A percentile compares a stretch with the other conserved stretches of the same genome.
Evolutionary conservation across 2,113 vertebrate species (phyloP).

Genomic region (Arenaria interpres): DNA sequence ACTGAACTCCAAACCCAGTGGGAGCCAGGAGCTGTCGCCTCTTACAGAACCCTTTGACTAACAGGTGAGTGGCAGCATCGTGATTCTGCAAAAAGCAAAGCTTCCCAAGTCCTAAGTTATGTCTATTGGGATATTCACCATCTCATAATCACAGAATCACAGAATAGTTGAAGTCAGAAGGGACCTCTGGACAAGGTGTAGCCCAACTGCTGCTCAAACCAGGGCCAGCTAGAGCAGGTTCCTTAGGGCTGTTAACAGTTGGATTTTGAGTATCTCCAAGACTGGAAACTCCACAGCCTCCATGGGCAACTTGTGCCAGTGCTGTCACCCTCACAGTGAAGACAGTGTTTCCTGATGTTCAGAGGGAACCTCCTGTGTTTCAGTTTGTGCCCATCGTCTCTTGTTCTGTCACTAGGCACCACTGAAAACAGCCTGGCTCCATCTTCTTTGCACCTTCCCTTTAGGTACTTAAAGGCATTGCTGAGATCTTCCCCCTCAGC

Average conservation of each 20-base stretch:
- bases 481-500: too few species aligned
- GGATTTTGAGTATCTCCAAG: background rate
- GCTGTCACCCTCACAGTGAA: background rate
- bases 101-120: background rate
- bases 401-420: background rate
- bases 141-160: background rate
- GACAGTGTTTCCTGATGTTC: background rate
- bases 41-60: background rate
- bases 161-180: background rate
- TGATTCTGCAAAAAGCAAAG: background rate
- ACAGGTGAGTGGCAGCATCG: background rate
- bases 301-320: background rate
- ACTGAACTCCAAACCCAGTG: background rate
- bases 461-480: background rate
- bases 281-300: background rate
- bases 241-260: background rate
- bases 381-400: background rate
- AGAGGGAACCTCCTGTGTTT: background rate
- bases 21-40: background rate
- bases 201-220: background rate
- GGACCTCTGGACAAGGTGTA: background rate
- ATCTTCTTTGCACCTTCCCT: background rate
- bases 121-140: background rate
- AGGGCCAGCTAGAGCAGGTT: background rate
- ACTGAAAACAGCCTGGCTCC: background rate